Conservation (phyloP, 2,113 vertebrate species). For the Rutilus rutilus region DNA sequence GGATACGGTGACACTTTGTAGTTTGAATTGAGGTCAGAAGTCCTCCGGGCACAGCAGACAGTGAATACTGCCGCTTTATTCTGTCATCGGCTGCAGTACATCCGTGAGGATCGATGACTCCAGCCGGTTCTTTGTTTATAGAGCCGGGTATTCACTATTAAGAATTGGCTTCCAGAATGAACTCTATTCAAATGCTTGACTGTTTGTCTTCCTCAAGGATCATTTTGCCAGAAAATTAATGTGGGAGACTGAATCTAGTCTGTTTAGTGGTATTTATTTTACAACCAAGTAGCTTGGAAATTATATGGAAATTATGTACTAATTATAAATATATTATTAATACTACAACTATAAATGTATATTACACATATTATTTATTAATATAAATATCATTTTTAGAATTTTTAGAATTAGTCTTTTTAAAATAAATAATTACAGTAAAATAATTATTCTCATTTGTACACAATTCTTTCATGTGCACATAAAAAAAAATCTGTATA, state of each 20-base stretch:
- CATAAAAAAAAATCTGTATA: too few species aligned
- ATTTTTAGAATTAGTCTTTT: too few species aligned
- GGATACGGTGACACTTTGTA: neutral
- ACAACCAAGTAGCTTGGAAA: neutral
- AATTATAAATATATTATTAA: too few species aligned
- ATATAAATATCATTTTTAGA: too few species aligned
- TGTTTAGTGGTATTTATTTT: neutral
- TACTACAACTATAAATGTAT: too few species aligned
- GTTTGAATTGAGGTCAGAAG: constrained; percentile 7
- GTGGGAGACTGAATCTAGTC: neutral
- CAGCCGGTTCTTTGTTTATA: constrained; percentile 19
- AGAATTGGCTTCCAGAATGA: neutral
- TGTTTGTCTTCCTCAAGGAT: constrained; percentile 13
- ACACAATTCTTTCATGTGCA: too few species aligned
- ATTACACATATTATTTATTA: too few species aligned
- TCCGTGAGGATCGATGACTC: constrained; percentile 25
- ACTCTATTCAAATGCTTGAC: neutral
- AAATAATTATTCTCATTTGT: too few species aligned
- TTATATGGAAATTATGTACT: too few species aligned
- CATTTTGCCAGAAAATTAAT: neutral
- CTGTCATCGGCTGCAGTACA: constrained; percentile 24
- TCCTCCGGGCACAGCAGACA: neutral
- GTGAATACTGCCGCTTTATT: constrained; percentile 5
- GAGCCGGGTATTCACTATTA: neutral
- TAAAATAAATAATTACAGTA: too few species aligned